Conservation (phyloP, 1,140 invertebrate genomes). For the Megalopta genalis region DNA sequence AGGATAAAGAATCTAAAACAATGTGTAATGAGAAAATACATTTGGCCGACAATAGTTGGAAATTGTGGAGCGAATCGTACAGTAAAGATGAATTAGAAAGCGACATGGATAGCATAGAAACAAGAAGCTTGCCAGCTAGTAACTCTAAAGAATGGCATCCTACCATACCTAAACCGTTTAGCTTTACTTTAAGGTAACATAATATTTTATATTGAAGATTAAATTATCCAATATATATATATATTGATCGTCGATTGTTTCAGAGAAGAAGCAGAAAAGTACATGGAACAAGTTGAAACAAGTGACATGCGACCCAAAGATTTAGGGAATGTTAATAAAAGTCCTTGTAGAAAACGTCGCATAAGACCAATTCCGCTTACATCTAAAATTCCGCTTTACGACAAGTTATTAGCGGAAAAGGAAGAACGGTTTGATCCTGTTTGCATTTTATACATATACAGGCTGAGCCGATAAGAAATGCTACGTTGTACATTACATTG, state of each 20-base stretch:
- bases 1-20: constrained; percentile 68
- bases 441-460: background rate
- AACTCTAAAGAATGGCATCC: constrained; percentile 75
- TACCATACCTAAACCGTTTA: constrained; percentile 84
- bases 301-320: constrained; percentile 74
- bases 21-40: constrained; percentile 71
- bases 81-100: constrained; percentile 68
- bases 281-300: constrained; percentile 65
- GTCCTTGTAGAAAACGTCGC: constrained; percentile 69
- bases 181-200: constrained; percentile 83
- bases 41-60: constrained; percentile 69
- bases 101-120: constrained; percentile 71
- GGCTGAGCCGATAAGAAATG: too few relatives aligned
- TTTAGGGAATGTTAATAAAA: constrained; percentile 78
- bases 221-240: background rate
- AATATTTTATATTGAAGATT: background rate
- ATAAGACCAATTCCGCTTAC: constrained; percentile 85
- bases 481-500: too few relatives aligned
- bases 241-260: constrained; percentile 47
- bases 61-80: constrained; percentile 70
- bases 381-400: constrained; percentile 85
- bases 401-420: constrained; percentile 86
- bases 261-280: constrained; percentile 84
- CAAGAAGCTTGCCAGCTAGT: constrained; percentile 72
- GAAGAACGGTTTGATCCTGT: constrained; percentile 82